Evolutionary conservation across 2,113 vertebrate genomes (phyloP).

Genomic region (Nibea coibor): DNA sequence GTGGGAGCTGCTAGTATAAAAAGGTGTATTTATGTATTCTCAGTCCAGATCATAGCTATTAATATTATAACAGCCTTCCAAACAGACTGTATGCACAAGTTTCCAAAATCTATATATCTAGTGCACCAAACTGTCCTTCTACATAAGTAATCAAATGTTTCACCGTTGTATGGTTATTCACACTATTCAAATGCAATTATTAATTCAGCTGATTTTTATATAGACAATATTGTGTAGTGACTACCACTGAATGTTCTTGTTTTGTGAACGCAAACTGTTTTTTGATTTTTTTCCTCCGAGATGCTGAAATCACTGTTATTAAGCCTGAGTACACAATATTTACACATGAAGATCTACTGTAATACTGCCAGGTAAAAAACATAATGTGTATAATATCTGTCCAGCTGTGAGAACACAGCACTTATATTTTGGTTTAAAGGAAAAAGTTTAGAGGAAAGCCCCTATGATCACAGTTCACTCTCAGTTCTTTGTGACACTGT

Average conservation of each 20-base stretch:
- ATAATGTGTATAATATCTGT: slow-evolving; percentile 9
- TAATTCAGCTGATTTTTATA: slow-evolving; percentile 16
- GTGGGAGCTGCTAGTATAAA: slow-evolving; percentile 28
- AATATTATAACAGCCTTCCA: slow-evolving; percentile 19
- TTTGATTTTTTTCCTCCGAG: neutral
- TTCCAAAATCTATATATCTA: slow-evolving; percentile 28
- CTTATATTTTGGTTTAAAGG: neutral
- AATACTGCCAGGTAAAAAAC: slow-evolving; percentile 24
- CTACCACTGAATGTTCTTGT: slow-evolving; percentile 18
- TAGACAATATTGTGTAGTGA: slow-evolving; percentile 21
- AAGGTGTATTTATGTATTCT: slow-evolving; percentile 37
- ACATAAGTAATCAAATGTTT: slow-evolving; percentile 29
- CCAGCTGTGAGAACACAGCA: neutral
- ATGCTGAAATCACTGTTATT: slow-evolving; percentile 39
- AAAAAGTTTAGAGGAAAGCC: slow-evolving; percentile 1
- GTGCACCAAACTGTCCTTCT: slow-evolving; percentile 16
- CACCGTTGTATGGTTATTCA: neutral
- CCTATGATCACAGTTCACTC: slow-evolving; percentile 15
- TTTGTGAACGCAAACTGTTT: slow-evolving; percentile 12
- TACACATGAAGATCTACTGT: slow-evolving; percentile 21
- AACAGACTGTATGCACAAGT: slow-evolving; percentile 33
- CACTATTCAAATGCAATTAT: slow-evolving; percentile 6
- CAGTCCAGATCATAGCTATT: slow-evolving; percentile 32
- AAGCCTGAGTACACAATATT: slow-evolving; percentile 20
- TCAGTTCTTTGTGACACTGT: slow-evolving; percentile 11